Base-by-base conservation (phyloP, 2,113 vertebrate species). In the Sigmodon hispidus region DNA sequence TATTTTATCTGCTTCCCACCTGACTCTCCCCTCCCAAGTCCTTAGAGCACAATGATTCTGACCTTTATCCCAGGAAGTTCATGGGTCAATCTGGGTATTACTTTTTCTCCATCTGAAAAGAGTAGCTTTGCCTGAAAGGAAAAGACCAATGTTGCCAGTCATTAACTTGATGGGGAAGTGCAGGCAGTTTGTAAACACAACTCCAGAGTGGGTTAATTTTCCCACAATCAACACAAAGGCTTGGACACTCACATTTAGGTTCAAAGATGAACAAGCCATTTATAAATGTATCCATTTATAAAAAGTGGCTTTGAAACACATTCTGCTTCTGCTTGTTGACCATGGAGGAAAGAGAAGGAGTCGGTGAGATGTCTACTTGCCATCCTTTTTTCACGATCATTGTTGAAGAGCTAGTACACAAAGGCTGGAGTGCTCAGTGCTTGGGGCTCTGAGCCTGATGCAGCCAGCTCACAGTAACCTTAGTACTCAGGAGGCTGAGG, bases 111-210 rank as follows among this genome's bases (percentile, higher is more conserved):
- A 3, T 99, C 99, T 0, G 99, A 99, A 97, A 99, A 99, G 34
- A 99, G 98, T 65, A 99, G 98, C 79, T 99, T 99, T 77, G 99
- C 99, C 99, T 99, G 97, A 43, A 96, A 61, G 40, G 79, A 88
- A 83, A 97, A 72, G 84, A 81, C 36, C 61, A 93, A 11, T 19
- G 85, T 87, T 52, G 80, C 36, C 4, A 81, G 22, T 77, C 36
- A 89, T 19, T n/a, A 7, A 90, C 45, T 50, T n/a, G 69, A 21
- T 45, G 31, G 29, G n/a, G 40, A 76, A 83, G 63, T 5, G 17
- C 11, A 72, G 11, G 11, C 40, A 31, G 94, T 85, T 94, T 85
- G 65, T 7, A 79, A 13, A 87, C 40, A 76, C 5, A 86, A 61
- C 40, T 96, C 57, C n/a, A 90, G 65, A 50, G 9, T 61, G 69